These are phyloP conservation scores for Ellobium chinense DNA, from an alignment of 2,888 invertebrate genomes.

Conservation along the genomic window DNA sequence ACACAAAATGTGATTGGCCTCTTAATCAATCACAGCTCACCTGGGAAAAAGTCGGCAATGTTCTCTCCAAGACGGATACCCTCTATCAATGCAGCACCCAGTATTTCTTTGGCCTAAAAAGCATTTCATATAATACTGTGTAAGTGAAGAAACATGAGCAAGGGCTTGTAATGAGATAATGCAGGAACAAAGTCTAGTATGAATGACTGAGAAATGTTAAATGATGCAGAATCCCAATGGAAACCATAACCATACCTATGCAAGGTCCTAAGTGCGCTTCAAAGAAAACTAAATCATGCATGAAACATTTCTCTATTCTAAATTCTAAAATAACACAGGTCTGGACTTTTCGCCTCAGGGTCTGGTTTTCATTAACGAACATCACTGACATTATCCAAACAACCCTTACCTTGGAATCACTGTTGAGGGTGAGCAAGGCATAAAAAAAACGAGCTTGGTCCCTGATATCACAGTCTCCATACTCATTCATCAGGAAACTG, in stretches of 20 bases:
- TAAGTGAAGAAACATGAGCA: too few species aligned
- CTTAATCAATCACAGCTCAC: too few species aligned
- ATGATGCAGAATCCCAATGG: too few species aligned
- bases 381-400: not conserved
- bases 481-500: conserved; percentile 61
- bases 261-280: too few species aligned
- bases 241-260: too few species aligned
- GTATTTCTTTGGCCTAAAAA: conserved; percentile 38
- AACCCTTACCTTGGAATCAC: conserved; percentile 65
- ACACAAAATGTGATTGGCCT: too few species aligned
- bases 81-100: conserved; percentile 25
- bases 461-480: conserved; percentile 65
- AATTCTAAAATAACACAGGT: not conserved
- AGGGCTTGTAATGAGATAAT: too few species aligned
- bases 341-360: not conserved
- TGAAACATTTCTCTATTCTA: too few species aligned
- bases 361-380: not conserved
- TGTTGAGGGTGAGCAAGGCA: conserved; percentile 61
- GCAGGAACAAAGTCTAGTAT: too few species aligned
- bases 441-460: conserved; percentile 70
- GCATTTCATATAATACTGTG: too few species aligned
- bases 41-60: conserved; percentile 40
- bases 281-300: too few species aligned
- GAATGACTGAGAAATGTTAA: too few species aligned
- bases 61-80: conserved; percentile 36